Evolutionary conservation across 2,797 vertebrate genomes (phyloP), one percentile per base, ranked within the genome.

Genomic region (Mormyrops boulengeri): DNA sequence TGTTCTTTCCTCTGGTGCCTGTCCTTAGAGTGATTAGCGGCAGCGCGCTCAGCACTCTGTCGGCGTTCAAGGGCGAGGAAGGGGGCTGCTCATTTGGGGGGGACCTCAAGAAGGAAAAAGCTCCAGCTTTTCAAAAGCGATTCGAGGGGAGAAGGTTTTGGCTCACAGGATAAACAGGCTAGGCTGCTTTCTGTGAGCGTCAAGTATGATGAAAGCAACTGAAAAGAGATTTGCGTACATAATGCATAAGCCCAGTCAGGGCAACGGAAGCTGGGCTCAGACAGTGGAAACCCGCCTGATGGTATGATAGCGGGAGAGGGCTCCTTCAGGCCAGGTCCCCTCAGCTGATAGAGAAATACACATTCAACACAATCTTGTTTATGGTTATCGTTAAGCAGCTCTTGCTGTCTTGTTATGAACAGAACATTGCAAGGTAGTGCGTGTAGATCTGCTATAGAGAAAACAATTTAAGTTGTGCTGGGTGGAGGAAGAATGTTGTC

Each of bases 201-300:
- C 92, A 93, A 62, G 91, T 90, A 93, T 95, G 94, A 95, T 95
- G 94, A 95, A 95, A 95, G 94, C 93, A 90, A 91, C 89, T 94
- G 95, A 94, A 95, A 87, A 95, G 93, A 89, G 91, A 93, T 95
- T 95, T 93, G 92, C 92, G 94, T 95, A 93, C 93, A 92, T 89
- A 2, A 41, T 89, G 91, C 90, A 91, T 55, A 47, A 88, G 84
- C 73, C 87, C 26, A n/a, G 88, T 55, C 44, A 84, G 12, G 41
- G 44, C 14, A 77, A n/a, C 11, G 12, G 57, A 47, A 57, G 53
- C 26, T 14, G 9, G 50, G 49, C 38, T 69, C 52, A 30, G 85
- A 77, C 52, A 88, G 84, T 22, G 47, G 57, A 66, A 52, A 38
- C 34, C 17, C 17, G 53, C 11, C 88, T 62, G 80, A 85, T 8